Base-by-base conservation (phyloP, 2,888 invertebrate genomes). In the Teleiodes luculella region DNA sequence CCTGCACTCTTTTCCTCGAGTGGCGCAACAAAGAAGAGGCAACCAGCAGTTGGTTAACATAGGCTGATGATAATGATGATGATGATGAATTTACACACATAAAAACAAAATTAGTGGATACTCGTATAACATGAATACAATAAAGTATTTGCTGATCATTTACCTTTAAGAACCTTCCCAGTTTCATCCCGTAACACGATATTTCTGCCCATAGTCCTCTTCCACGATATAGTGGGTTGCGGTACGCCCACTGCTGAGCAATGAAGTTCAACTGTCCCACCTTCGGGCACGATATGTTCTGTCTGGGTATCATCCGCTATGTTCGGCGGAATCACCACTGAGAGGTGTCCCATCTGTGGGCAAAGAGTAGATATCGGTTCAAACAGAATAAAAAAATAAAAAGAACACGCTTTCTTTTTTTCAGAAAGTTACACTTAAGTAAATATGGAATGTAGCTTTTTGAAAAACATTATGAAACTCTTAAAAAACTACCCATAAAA, bases 311-410 rank as follows among this genome's bases (percentile, higher is more conserved):
- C 86, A 59, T 92, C 92, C 47, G 95, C 90, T 63, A 97, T 96
- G 80, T 96, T 96, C 43, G 96, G 96, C 4, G 96, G 95, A 67
- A 96, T 94, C 63, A 96, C 95, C 61, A 97, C 97, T 74, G 95
- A 94, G 70, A 97, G 91, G 68, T 94, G 92, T 46, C 96, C 97
- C 91, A 95, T 95, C 96, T 96, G 86, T 28, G 6, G 36, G 18
- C 46, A 46, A 46, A 41, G 39, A 41, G 6, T 28, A 3, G 0
- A 1, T 2, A 8, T 41, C 0, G 10, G 10, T 3, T 33, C 2
- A 11, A 33, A 3, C 3, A 8, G 33, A 11, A 41, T 20, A 33
- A 33, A 33, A 11, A 33, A 33, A 33, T n/a, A 5, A 33, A 11
- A n/a, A n/a, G 2, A 2, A n/a, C 37, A 5, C n/a, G 37, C 14